Base-by-base conservation (phyloP, 2,888 invertebrate species). In the Apamea sordens region DNA sequence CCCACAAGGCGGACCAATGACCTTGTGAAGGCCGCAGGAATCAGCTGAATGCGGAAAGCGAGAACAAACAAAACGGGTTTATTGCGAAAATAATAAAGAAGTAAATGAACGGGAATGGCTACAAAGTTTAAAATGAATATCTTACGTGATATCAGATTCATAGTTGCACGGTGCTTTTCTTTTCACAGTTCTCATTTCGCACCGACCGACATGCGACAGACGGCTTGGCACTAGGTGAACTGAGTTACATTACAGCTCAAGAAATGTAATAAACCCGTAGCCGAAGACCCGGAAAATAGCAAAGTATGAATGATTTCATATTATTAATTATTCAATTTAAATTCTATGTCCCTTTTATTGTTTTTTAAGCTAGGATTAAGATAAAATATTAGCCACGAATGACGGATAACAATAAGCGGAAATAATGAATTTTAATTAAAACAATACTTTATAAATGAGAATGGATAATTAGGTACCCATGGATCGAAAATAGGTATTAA, bases 141-240 rank as follows among this genome's bases (percentile, higher is more conserved):
- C 53, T 77, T 76, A 77, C 75, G 8, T 76, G 59, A 10, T 47
- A 47, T 21, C 8, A 77, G n/a, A 15, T n/a, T 47, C 76, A 77
- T 76, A 47, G 44, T 21, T 44, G 56, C 44, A n/a, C 32, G 32
- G 11, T 7, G n/a, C 10, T 75, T 56, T 53, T 4, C 24, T n/a
- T 28, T 21, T 47, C 6, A n/a, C 10, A n/a, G 24, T n/a, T 32
- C 56, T 44, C 24, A 56, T 75, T 56, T 44, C 8, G 18, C 24
- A 59, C 56, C 6, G 11, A 28, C 28, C 4, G 2, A 28, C 21
- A 5, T 36, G 70, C 3, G 61, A n/a, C 18, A 24, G 24, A n/a
- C 11, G 3, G 36, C 11, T 18, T 5, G 36, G n/a, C n/a, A 18
- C 18, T 73, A 10, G 4, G 7, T 13, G 24, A 11, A 28, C 28